phyloP scores from a whole-genome alignment of 1,140 invertebrate species.

The Drosophila arawakana region DNA sequence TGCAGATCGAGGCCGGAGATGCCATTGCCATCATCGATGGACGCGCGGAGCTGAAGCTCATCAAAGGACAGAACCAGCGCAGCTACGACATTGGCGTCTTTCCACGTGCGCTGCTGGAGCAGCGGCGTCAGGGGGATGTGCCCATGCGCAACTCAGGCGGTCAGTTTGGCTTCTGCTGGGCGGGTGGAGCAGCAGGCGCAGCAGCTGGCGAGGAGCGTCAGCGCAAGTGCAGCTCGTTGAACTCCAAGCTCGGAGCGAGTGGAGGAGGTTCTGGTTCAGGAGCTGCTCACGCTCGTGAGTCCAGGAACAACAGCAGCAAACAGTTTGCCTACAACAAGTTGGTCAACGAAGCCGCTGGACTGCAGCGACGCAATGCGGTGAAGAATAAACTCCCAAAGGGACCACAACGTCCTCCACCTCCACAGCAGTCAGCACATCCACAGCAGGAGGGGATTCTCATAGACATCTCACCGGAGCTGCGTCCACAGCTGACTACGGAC shows the following conservation, averaged over 20 bases:
- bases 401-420: constrained; percentile 85
- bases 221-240: constrained; percentile 84
- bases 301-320: constrained; percentile 86
- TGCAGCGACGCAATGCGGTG: constrained; percentile 66
- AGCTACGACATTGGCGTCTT: constrained; percentile 94
- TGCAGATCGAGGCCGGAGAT: constrained; percentile 93
- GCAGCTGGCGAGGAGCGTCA: constrained; percentile 61
- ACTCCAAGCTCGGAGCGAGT: background rate
- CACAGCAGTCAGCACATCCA: constrained; percentile 70
- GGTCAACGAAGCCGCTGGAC: constrained; percentile 86
- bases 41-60: constrained; percentile 95
- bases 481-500: constrained; percentile 28
- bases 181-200: constrained; percentile 89
- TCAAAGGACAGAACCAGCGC: constrained; percentile 97
- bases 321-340: constrained; percentile 92
- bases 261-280: background rate
- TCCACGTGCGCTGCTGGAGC: constrained; percentile 85
- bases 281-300: constrained; percentile 82
- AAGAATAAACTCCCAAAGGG: constrained; percentile 64
- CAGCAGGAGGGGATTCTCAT: constrained; percentile 86
- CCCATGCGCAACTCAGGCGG: constrained; percentile 51
- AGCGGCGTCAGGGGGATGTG: constrained; percentile 63
- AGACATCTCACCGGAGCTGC: constrained; percentile 87
- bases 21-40: constrained; percentile 96
- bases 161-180: constrained; percentile 92